A percentile compares a stretch with the other conserved stretches of the same genome.
phyloP scores from a whole-genome alignment of 1,140 invertebrate species.

The Conus betulinus region DNA sequence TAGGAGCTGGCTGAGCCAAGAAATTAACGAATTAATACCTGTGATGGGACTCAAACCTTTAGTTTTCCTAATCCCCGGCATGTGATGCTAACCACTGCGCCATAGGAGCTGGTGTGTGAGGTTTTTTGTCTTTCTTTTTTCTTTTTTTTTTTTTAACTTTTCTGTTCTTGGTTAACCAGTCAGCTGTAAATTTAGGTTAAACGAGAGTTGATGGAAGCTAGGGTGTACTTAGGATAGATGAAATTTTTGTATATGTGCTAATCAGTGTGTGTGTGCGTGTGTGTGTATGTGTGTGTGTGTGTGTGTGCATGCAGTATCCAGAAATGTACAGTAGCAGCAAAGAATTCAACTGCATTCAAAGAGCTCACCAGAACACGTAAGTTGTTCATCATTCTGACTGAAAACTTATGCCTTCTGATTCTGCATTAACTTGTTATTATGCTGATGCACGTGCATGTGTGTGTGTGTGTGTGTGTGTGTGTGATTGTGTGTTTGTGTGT shows the following conservation, averaged over 20 bases:
- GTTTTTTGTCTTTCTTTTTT: no score
- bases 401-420: neutral
- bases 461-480: neutral
- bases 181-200: no score
- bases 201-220: no score
- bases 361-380: slow-evolving; percentile 79
- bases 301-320: slow-evolving; percentile 67
- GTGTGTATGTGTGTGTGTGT: slow-evolving; percentile 8
- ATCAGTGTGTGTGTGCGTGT: slow-evolving; percentile 3
- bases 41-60: no score
- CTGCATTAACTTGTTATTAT: neutral
- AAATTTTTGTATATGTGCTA: neutral
- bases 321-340: slow-evolving; percentile 75
- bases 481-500: neutral
- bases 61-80: no score
- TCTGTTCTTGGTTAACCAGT: no score
- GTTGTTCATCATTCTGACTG: slow-evolving; percentile 29
- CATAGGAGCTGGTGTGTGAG: no score
- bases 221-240: neutral
- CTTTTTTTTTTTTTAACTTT: no score
- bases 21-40: no score
- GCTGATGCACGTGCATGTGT: neutral
- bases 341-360: slow-evolving; percentile 76
- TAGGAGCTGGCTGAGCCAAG: no score
- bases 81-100: no score